Percentiles rank a stretch among this genome's conserved stretches.
Evolutionary conservation across 2,113 vertebrate genomes (phyloP).

Genomic region (Eleginops maclovinus): DNA sequence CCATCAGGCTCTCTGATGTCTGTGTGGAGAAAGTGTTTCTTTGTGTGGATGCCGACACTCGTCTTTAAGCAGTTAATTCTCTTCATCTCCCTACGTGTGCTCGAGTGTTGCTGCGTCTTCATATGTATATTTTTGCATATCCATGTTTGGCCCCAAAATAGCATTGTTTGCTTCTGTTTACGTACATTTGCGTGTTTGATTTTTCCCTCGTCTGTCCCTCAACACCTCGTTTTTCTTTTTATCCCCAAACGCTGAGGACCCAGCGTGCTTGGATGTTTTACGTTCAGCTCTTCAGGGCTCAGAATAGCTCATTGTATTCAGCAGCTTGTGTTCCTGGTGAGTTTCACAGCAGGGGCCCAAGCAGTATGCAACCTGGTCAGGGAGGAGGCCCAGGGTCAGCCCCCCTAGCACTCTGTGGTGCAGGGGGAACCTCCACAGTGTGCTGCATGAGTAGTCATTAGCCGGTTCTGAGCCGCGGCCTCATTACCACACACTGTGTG

Average conservation of each 20-base stretch:
- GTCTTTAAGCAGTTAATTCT: conserved; percentile 59
- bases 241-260: conserved; percentile 9
- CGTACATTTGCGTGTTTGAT: not conserved
- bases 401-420: conserved; percentile 46
- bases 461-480: conserved; percentile 38
- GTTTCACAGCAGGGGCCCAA: conserved; percentile 19
- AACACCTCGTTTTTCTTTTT: not conserved
- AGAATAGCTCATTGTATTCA: conserved; percentile 27
- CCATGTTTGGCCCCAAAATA: conserved; percentile 38
- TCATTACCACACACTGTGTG: conserved; percentile 55
- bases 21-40: conserved; percentile 58
- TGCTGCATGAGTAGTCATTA: conserved; percentile 49
- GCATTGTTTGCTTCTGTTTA: conserved; percentile 4
- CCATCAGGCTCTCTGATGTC: conserved; percentile 71
- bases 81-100: conserved; percentile 32
- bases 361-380: conserved; percentile 28
- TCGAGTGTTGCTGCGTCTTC: conserved; percentile 7
- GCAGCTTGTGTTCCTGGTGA: conserved; percentile 32
- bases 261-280: conserved; percentile 31
- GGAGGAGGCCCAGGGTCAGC: conserved; percentile 51
- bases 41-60: conserved; percentile 60
- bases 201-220: not conserved
- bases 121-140: conserved; percentile 44
- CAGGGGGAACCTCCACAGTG: conserved; percentile 14
- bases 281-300: conserved; percentile 17